phyloP scores from a whole-genome alignment of 2,888 invertebrate genomes.

The Lysandra coridon region DNA sequence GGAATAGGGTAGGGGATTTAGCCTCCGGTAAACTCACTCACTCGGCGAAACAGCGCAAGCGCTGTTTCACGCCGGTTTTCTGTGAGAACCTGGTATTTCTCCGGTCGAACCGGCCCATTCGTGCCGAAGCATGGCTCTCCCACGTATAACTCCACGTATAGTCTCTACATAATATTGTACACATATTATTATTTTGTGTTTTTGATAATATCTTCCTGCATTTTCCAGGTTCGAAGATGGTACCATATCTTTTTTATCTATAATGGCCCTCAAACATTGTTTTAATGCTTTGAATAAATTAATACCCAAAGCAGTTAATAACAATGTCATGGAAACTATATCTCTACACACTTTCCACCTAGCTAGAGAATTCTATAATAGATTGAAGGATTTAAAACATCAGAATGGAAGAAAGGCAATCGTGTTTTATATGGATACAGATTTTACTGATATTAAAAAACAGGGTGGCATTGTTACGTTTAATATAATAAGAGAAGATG shows the following conservation, averaged over 20 bases:
- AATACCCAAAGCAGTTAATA: slow-evolving; percentile 28
- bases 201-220: background rate
- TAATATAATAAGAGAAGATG: slow-evolving; percentile 31
- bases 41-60: too few species aligned
- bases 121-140: too few species aligned
- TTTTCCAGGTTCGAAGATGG: slow-evolving; percentile 33
- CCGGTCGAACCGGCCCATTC: too few species aligned
- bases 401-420: slow-evolving; percentile 21
- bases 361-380: slow-evolving; percentile 20
- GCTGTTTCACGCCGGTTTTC: too few species aligned
- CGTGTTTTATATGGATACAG: slow-evolving; percentile 32
- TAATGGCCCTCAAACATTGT: slow-evolving; percentile 28
- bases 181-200: background rate
- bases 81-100: too few species aligned
- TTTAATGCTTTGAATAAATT: slow-evolving; percentile 18
- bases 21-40: too few species aligned
- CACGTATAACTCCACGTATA: too few species aligned
- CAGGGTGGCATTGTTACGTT: slow-evolving; percentile 32
- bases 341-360: slow-evolving; percentile 25
- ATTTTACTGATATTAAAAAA: slow-evolving; percentile 24
- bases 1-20: too few species aligned
- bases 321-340: slow-evolving; percentile 30
- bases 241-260: slow-evolving; percentile 26
- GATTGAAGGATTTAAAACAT: slow-evolving; percentile 26
- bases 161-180: background rate